Percentiles rank a stretch among this genome's conserved stretches.
Conservation (phyloP, 2,888 invertebrate genomes). For the Sinelater perroti region DNA sequence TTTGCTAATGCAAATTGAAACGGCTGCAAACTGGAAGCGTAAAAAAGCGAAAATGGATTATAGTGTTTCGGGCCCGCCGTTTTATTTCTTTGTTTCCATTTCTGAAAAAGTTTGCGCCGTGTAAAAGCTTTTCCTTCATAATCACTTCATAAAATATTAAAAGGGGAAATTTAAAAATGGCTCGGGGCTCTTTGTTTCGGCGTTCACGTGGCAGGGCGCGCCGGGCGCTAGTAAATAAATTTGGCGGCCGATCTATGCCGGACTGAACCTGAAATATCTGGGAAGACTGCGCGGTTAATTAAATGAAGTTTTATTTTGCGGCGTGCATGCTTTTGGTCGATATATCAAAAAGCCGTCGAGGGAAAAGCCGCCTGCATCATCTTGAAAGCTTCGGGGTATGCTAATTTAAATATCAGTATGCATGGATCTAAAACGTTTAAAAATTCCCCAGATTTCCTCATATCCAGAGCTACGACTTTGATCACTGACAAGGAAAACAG, state of each 20-base stretch:
- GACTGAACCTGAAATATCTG: constrained; percentile 4
- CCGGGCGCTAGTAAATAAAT: constrained; percentile 11
- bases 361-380: constrained; percentile 20
- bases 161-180: constrained; percentile 22
- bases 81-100: constrained; percentile 41
- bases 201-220: constrained; percentile 4
- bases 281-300: constrained; percentile 14
- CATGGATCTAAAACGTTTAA: constrained; percentile 38
- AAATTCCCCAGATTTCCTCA: constrained; percentile 23
- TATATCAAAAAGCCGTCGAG: constrained; percentile 31
- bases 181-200: constrained; percentile 20
- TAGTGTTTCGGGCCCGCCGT: constrained; percentile 47
- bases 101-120: constrained; percentile 24
- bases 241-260: constrained; percentile 1
- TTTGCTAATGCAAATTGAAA: constrained; percentile 52
- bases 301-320: constrained; percentile 22
- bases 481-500: constrained; percentile 29
- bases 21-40: constrained; percentile 43
- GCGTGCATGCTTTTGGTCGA: constrained; percentile 25
- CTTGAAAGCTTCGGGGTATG: constrained; percentile 39
- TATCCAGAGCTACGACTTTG: constrained; percentile 25
- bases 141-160: constrained; percentile 30
- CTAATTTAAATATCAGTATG: constrained; percentile 43
- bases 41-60: constrained; percentile 44
- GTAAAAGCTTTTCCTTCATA: constrained; percentile 30